Base-by-base conservation (phyloP, 2,113 vertebrate species). In the Uropsilus gracilis region DNA sequence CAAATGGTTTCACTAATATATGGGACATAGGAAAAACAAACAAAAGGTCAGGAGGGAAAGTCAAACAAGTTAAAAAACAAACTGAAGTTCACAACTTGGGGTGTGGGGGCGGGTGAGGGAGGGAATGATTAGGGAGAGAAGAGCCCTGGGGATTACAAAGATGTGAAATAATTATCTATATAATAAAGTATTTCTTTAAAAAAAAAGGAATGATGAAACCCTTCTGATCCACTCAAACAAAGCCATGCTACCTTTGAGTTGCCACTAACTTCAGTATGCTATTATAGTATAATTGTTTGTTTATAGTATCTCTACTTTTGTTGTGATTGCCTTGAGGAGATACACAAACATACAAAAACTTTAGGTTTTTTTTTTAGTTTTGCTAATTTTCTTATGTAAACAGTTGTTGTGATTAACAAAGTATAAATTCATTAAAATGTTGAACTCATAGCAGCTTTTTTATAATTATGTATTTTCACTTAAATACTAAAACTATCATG, bases 291-390 rank as follows among this genome's bases (percentile, higher is more conserved):
- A 64, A 57, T 66, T 85, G 24, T 53, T 91, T 75, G 55, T 83
- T 94, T 73, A 78, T 3, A 73, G 64, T 46, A 91, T 96, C 55
- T 96, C n/a, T 72, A 72, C 18, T 91, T 92, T 63, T 44, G n/a
- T 57, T 94, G 32, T 83, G 71, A 88, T 26, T 83, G 77, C 39
- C 71, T 88, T 78, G 22, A 72, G 39, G 48, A 93, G 26, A 91
- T 69, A 83, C 26, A 77, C 37, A n/a, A 73, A 93, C 17, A 28
- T 82, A 48, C 32, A 78, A 68, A 12, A 50, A 34, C 30, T 63
- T 22, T 26, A 22, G 5, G 22, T 80, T 55, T 91, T 90, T 32
- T 28, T 73, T 92, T 95, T 61, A 61, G 50, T 90, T 90, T 66
- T 72, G 34, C 10, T 64, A 64, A 9, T 61, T 86, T 90, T 85